A percentile compares a stretch with the other conserved stretches of the same genome.
Conservation (phyloP, 2,888 invertebrate genomes). For the Megastigmus dorsalis region DNA sequence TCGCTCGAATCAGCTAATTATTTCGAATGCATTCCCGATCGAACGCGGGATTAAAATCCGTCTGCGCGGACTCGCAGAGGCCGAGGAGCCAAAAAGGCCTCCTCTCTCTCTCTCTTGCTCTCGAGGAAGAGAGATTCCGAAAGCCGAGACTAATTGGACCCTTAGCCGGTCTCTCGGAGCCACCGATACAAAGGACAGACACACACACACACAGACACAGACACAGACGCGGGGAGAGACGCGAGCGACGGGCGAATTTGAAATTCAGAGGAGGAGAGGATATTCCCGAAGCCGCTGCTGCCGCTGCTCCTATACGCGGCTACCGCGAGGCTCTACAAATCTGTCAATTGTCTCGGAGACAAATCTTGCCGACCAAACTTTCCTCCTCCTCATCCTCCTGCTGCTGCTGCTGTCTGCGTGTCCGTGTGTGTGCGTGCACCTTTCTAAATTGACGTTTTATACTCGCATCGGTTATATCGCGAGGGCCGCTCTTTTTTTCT, state of each 20-base stretch:
- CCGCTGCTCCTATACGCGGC: too few species aligned
- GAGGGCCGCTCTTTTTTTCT: not conserved
- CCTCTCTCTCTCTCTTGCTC: slow-evolving; percentile 64
- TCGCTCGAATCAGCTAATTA: slow-evolving; percentile 72
- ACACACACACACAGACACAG: slow-evolving; percentile 35
- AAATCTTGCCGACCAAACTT: slow-evolving; percentile 64
- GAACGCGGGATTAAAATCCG: slow-evolving; percentile 70
- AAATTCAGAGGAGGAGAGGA: slow-evolving; percentile 70
- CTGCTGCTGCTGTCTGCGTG: too few species aligned
- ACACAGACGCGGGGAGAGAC: slow-evolving; percentile 33
- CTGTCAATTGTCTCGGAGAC: slow-evolving; percentile 73
- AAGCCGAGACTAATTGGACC: slow-evolving; percentile 74
- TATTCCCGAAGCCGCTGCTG: too few species aligned
- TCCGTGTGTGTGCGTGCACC: too few species aligned
- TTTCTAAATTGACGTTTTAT: slow-evolving; percentile 24
- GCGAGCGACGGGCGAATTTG: slow-evolving; percentile 65
- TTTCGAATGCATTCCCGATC: slow-evolving; percentile 73
- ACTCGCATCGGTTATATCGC: too few species aligned
- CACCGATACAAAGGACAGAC: slow-evolving; percentile 60
- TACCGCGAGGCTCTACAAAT: slow-evolving; percentile 70
- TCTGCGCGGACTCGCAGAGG: too few species aligned
- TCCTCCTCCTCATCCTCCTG: not conserved
- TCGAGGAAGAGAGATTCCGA: slow-evolving; percentile 68
- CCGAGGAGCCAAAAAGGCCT: slow-evolving; percentile 61
- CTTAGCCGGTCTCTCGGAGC: slow-evolving; percentile 64